Evolutionary conservation across 2,888 invertebrate species (phyloP).

Genomic region (Antheraea yamamai): DNA sequence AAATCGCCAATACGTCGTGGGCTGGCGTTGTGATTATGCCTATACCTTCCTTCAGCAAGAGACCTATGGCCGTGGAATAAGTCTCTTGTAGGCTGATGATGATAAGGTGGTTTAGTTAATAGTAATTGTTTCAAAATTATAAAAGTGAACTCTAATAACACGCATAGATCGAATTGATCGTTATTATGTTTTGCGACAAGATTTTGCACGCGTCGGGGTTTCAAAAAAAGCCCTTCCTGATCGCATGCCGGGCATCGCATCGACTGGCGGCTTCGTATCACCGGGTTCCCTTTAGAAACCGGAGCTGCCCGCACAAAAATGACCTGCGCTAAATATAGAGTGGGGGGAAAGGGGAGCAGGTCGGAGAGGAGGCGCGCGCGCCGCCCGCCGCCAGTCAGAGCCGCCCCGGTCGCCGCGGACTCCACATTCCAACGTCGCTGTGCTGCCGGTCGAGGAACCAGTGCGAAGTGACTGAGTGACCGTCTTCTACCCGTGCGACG

Average conservation of each 20-base stretch:
- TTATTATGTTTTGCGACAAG: background rate
- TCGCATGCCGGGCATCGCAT: constrained; percentile 40
- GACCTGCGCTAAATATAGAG: constrained; percentile 70
- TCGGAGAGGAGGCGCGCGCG: constrained; percentile 41
- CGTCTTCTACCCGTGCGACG: constrained; percentile 80
- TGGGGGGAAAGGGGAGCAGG: constrained; percentile 33
- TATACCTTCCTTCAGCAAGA: too few species aligned
- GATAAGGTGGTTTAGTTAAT: too few species aligned
- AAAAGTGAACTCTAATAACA: background rate
- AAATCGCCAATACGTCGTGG: too few species aligned
- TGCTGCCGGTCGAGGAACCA: constrained; percentile 73
- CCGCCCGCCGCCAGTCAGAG: constrained; percentile 74
- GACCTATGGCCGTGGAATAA: too few species aligned
- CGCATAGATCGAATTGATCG: background rate
- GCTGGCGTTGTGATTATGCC: too few species aligned
- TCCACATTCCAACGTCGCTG: constrained; percentile 86
- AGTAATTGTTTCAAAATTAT: too few species aligned
- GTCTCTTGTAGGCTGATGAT: too few species aligned
- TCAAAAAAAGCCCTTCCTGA: constrained; percentile 20
- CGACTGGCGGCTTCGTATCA: constrained; percentile 37
- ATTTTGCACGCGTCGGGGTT: background rate
- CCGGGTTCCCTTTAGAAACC: constrained; percentile 63
- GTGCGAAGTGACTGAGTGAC: constrained; percentile 74
- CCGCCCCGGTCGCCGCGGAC: constrained; percentile 87
- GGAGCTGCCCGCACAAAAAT: constrained; percentile 78